These are phyloP conservation scores for Anas georgica DNA, from an alignment of 2,797 vertebrate species.

Conservation along the genomic window DNA sequence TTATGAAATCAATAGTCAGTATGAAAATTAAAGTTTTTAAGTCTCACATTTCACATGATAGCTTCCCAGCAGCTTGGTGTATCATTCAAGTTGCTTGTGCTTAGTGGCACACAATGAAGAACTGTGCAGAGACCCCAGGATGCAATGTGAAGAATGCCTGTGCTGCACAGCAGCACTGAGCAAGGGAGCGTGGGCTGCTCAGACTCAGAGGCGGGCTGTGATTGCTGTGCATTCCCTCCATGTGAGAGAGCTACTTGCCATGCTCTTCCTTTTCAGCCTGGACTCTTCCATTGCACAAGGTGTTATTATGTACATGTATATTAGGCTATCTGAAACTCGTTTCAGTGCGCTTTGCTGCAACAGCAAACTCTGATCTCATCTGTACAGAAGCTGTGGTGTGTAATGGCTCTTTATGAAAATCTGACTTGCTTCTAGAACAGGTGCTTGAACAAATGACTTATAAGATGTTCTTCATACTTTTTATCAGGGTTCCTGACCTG, in stretches of 20 bases:
- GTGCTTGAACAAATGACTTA: neutral
- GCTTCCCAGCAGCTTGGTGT: neutral
- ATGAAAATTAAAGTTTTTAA: neutral
- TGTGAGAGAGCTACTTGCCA: neutral
- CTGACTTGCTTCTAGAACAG: neutral
- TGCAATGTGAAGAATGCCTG: neutral
- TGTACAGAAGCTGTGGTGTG: neutral
- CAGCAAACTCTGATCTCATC: neutral
- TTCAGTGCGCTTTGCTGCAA: neutral
- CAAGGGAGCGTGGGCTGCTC: neutral
- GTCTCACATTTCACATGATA: neutral
- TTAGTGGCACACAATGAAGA: neutral
- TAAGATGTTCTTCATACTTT: neutral
- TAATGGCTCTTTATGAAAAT: neutral
- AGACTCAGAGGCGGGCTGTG: neutral
- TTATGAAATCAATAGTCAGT: neutral
- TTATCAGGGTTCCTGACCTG: neutral
- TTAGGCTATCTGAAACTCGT: neutral
- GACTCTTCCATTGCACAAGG: neutral
- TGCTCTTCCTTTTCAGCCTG: neutral
- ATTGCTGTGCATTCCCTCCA: neutral
- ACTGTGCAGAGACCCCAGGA: neutral
- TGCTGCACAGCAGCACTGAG: fast-evolving
- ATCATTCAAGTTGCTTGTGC: neutral
- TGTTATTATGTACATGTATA: neutral